phyloP scores from a whole-genome alignment of 1,140 invertebrate genomes.

The Phortica variegata region DNA sequence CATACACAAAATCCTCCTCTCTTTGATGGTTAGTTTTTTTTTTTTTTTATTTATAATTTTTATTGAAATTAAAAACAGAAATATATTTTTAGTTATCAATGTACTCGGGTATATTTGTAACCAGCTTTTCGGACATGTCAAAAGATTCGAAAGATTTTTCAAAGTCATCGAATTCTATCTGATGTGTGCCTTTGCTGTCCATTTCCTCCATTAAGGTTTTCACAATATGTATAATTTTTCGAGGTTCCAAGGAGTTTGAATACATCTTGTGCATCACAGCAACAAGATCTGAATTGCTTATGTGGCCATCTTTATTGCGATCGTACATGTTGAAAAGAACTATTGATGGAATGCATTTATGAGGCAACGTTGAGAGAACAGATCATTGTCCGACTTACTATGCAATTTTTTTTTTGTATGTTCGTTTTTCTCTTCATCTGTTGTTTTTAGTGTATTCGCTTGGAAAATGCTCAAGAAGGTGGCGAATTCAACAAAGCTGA shows the following conservation, averaged over 20 bases:
- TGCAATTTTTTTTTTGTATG: neutral
- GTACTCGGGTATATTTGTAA: neutral
- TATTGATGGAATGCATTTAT: neutral
- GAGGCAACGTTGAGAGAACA: neutral
- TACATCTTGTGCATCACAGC: neutral
- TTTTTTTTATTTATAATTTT: neutral
- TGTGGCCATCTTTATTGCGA: constrained; percentile 1
- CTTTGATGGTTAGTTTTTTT: neutral
- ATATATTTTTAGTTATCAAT: neutral
- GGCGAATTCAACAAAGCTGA: constrained; percentile 1
- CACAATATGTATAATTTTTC: neutral
- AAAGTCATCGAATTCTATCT: constrained; percentile 1
- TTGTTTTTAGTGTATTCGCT: neutral
- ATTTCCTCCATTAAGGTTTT: constrained; percentile 3
- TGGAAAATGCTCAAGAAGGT: constrained; percentile 1
- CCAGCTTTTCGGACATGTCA: constrained; percentile 1
- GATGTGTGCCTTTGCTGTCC: neutral
- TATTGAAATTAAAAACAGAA: neutral
- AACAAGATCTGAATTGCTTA: neutral
- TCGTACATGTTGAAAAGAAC: constrained; percentile 7
- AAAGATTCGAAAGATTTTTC: neutral
- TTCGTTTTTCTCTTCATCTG: neutral
- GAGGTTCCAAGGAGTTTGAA: neutral
- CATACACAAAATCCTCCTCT: no score
- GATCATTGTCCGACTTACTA: constrained; percentile 1